Conservation (phyloP, 2,113 vertebrate genomes). For the Illadopsis cleaveri region DNA sequence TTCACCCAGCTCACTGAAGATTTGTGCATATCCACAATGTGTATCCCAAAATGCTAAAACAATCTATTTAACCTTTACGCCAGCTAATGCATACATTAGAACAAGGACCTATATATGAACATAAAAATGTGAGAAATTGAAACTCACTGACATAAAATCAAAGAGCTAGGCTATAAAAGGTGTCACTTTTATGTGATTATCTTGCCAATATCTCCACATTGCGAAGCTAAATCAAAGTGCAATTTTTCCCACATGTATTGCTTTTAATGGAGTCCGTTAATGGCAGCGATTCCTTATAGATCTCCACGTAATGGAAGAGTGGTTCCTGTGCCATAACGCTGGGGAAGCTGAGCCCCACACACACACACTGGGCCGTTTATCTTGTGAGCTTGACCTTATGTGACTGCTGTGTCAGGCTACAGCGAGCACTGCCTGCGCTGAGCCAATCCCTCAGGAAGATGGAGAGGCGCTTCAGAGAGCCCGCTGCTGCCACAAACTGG, state of each 20-base stretch:
- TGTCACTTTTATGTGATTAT: conserved; percentile 82
- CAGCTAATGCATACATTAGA: conserved; percentile 76
- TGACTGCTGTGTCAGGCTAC: background rate
- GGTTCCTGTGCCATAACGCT: conserved; percentile 42
- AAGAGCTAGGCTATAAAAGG: conserved; percentile 77
- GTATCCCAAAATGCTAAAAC: conserved; percentile 73
- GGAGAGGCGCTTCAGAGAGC: background rate
- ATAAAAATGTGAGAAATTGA: conserved; percentile 79
- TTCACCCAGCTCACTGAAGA: conserved; percentile 25
- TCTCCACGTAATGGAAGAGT: conserved; percentile 67
- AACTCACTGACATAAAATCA: conserved; percentile 82
- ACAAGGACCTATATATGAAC: conserved; percentile 69
- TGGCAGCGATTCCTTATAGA: conserved; percentile 75
- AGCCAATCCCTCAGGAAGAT: conserved; percentile 34
- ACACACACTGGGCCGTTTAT: background rate
- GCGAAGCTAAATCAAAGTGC: conserved; percentile 81
- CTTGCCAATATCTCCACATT: conserved; percentile 80
- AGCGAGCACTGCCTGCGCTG: background rate
- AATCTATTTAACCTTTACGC: conserved; percentile 79
- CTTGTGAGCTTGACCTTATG: conserved; percentile 44
- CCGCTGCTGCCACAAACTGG: background rate
- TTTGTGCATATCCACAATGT: conserved; percentile 42
- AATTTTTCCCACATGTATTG: conserved; percentile 79
- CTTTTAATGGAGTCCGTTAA: conserved; percentile 79
- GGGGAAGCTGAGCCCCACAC: conserved; percentile 2